These are phyloP conservation scores for Sminthurides aquaticus DNA, from an alignment of 2,888 invertebrate species.

Conservation along the genomic window DNA sequence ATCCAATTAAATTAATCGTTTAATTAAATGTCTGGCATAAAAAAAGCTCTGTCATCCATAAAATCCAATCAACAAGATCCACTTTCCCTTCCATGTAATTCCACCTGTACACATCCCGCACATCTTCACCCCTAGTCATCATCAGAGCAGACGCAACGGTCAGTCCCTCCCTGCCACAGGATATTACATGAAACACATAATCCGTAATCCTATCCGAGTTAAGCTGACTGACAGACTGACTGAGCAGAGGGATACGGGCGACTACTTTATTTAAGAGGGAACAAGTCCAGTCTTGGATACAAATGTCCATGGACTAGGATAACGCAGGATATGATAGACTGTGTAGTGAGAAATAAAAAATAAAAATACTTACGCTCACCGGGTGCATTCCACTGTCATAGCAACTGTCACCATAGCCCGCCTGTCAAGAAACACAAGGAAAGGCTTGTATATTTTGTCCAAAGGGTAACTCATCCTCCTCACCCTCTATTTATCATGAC, in stretches of 20 bases:
- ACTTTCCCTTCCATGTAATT: neutral
- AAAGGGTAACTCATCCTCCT: slow-evolving; percentile 13
- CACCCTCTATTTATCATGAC: slow-evolving; percentile 9
- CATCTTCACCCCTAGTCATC: too few relatives aligned
- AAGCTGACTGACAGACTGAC: neutral
- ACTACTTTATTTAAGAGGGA: too few relatives aligned
- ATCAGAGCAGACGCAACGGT: neutral
- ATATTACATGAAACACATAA: neutral
- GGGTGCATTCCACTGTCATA: slow-evolving; percentile 84
- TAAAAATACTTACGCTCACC: slow-evolving; percentile 51
- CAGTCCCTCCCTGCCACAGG: neutral
- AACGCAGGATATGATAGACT: too few relatives aligned
- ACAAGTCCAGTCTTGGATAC: too few relatives aligned
- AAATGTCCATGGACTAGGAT: too few relatives aligned
- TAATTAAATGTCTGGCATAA: neutral
- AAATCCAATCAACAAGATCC: neutral
- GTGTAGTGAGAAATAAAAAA: too few relatives aligned
- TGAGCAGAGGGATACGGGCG: too few relatives aligned
- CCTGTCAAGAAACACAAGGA: slow-evolving; percentile 54
- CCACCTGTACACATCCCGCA: neutral
- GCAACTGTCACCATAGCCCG: slow-evolving; percentile 69
- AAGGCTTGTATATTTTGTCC: slow-evolving; percentile 18
- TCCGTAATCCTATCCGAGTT: neutral
- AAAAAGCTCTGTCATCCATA: neutral
- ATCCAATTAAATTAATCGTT: neutral